A percentile compares a stretch with the other conserved stretches of the same genome.
Conservation (phyloP, 2,113 vertebrate genomes). For the Prionailurus viverrinus region DNA sequence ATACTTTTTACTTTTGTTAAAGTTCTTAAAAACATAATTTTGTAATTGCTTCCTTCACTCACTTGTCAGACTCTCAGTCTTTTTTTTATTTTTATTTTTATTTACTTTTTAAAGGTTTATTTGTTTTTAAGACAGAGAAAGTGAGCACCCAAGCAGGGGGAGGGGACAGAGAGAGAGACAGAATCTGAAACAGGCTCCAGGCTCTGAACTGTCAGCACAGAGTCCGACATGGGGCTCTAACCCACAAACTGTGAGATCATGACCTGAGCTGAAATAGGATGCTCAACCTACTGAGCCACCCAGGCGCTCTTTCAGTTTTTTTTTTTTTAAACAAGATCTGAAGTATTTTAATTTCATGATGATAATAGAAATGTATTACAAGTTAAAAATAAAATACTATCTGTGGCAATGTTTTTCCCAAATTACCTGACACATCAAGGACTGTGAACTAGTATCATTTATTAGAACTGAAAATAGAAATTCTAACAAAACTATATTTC, state of each 20-base stretch:
- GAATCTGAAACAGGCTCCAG: no score
- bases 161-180: no score
- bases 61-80: background rate
- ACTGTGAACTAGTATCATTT: slow-evolving; percentile 8
- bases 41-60: slow-evolving; percentile 34
- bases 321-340: background rate
- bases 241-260: no score
- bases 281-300: no score
- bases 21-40: background rate
- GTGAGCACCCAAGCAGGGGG: no score
- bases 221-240: no score
- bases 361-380: slow-evolving; percentile 49
- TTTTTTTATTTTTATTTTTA: background rate
- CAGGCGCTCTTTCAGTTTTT: background rate
- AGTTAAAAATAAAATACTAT: background rate
- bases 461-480: slow-evolving; percentile 43
- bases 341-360: slow-evolving; percentile 9
- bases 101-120: no score
- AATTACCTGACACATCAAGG: background rate
- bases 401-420: background rate
- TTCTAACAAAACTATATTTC: background rate
- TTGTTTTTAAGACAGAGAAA: no score
- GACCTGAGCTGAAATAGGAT: no score
- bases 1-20: slow-evolving; percentile 23
- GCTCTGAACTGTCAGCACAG: no score